Percentiles rank a stretch among this genome's conserved stretches.
Evolutionary conservation across 2,888 invertebrate species (phyloP).

Genomic region (Macrosiphum euphorbiae): DNA sequence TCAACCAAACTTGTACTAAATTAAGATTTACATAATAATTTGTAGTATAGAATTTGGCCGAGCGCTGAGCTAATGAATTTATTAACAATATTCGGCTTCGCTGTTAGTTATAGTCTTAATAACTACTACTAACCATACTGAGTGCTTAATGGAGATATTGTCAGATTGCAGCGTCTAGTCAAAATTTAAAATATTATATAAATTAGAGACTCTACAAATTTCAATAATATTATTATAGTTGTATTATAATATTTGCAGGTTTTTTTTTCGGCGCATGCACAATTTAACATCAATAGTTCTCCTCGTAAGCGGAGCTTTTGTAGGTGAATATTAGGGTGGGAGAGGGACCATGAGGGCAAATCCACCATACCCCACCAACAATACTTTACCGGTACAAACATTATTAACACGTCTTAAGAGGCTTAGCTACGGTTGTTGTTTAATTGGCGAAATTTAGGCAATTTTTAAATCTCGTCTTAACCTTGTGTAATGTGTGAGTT

Average conservation of each 20-base stretch:
- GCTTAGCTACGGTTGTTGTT: no score
- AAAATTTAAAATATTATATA: not conserved
- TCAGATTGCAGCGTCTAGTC: not conserved
- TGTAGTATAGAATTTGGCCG: not conserved
- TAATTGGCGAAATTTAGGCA: no score
- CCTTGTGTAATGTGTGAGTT: no score
- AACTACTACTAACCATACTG: not conserved
- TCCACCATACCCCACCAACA: not conserved
- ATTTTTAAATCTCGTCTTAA: no score
- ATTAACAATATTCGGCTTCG: not conserved
- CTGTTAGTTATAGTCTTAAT: not conserved
- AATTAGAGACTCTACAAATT: not conserved
- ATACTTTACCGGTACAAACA: not conserved
- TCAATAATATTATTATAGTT: no score
- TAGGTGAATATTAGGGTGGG: not conserved
- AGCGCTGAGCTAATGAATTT: not conserved
- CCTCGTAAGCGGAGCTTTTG: not conserved
- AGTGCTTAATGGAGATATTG: not conserved
- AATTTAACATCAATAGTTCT: not conserved
- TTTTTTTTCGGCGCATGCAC: not conserved
- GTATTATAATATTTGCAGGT: not conserved
- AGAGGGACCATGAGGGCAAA: not conserved
- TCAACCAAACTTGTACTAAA: not conserved
- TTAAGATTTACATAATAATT: slow-evolving; percentile 22
- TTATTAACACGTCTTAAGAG: not conserved